A percentile compares a stretch with the other conserved stretches of the same genome.
phyloP scores from a whole-genome alignment of 1,140 invertebrate species.

The Lethocerus indicus region DNA sequence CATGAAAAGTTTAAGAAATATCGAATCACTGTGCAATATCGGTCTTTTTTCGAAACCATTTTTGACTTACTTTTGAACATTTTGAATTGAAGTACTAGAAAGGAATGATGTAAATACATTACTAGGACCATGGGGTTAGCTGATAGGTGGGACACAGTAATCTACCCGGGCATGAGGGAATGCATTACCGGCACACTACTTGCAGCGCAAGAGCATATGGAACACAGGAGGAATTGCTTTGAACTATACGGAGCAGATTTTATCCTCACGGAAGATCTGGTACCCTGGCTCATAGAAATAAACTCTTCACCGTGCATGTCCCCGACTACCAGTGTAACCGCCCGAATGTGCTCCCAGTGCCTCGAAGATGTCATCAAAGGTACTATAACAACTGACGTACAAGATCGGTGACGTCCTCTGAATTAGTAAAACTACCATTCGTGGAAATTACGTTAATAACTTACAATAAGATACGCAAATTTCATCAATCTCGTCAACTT shows the following conservation, averaged over 20 bases:
- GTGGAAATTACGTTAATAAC: constrained; percentile 1
- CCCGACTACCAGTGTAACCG: constrained; percentile 72
- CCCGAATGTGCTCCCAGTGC: constrained; percentile 66
- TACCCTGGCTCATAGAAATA: constrained; percentile 86
- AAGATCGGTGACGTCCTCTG: background rate
- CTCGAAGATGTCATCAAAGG: constrained; percentile 88
- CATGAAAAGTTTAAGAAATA: no score
- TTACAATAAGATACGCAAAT: background rate
- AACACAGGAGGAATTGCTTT: constrained; percentile 72
- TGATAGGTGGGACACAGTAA: constrained; percentile 58
- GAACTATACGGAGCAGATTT: constrained; percentile 90
- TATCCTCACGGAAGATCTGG: constrained; percentile 74
- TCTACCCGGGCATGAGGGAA: constrained; percentile 81
- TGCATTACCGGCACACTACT: constrained; percentile 72
- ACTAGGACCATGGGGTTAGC: constrained; percentile 42
- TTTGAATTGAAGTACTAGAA: no score
- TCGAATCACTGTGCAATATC: no score
- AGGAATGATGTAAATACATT: no score
- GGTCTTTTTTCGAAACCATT: no score
- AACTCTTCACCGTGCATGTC: constrained; percentile 87
- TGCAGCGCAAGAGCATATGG: constrained; percentile 71
- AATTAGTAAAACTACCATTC: constrained; percentile 1
- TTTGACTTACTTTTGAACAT: no score
- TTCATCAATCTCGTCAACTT: constrained; percentile 17
- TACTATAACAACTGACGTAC: constrained; percentile 23